Evolutionary conservation across 2,888 invertebrate genomes (phyloP).

Genomic region (Tetragonisca angustula): DNA sequence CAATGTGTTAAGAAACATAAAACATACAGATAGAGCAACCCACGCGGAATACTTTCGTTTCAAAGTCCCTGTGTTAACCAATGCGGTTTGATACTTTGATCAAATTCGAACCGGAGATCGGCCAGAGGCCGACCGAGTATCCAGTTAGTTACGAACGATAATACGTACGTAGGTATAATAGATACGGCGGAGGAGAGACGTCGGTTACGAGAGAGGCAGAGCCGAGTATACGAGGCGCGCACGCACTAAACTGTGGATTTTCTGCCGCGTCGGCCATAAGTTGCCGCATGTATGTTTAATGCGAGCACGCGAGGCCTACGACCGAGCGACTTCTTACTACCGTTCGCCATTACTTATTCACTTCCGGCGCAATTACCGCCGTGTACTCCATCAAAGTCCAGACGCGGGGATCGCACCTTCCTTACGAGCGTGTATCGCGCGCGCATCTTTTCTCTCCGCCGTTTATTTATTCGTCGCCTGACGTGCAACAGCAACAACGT

Average conservation of each 20-base stretch:
- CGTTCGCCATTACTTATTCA: conserved; percentile 77
- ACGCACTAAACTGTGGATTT: conserved; percentile 48
- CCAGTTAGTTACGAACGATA: no score
- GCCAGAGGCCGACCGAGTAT: not conserved
- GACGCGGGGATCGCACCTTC: conserved; percentile 65
- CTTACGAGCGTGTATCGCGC: conserved; percentile 28
- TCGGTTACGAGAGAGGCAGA: not conserved
- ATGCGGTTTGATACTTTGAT: not conserved
- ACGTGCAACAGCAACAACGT: conserved; percentile 21
- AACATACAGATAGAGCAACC: no score
- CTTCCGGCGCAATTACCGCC: conserved; percentile 73
- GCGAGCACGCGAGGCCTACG: conserved; percentile 74
- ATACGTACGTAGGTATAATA: not conserved
- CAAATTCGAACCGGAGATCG: not conserved
- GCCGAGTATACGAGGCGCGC: conserved; percentile 11
- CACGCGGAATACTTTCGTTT: not conserved
- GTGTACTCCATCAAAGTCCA: conserved; percentile 69
- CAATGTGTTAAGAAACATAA: no score
- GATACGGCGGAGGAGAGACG: not conserved
- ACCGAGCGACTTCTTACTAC: conserved; percentile 73
- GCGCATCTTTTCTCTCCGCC: not conserved
- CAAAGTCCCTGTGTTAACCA: not conserved
- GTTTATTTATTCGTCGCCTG: no score
- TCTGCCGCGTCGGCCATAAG: conserved; percentile 52
- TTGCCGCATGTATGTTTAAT: conserved; percentile 75